A percentile compares a stretch with the other conserved stretches of the same genome.
These are phyloP conservation scores for Himantopus leucocephalus DNA, from an alignment of 2,113 vertebrate genomes.

Conservation along the genomic window DNA sequence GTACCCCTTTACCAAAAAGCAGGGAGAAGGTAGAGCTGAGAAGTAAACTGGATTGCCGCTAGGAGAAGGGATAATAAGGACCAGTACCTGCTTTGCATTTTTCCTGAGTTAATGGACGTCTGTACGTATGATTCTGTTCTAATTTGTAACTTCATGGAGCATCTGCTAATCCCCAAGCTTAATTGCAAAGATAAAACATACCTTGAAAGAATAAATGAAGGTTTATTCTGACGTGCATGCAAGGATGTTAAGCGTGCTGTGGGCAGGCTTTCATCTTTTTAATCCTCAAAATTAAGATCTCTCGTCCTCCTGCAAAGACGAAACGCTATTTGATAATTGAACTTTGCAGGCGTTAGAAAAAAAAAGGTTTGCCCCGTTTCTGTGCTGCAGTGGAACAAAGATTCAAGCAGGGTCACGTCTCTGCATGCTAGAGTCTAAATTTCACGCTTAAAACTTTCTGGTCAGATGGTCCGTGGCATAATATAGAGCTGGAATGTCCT, in stretches of 20 bases:
- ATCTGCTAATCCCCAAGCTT: background rate
- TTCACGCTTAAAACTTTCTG: background rate
- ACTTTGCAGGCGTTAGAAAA: background rate
- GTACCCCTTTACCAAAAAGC: background rate
- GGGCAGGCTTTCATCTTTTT: background rate
- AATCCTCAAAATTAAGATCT: background rate
- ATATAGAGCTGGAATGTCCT: conserved; percentile 12
- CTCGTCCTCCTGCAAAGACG: background rate
- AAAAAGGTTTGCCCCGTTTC: background rate
- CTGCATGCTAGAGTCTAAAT: background rate
- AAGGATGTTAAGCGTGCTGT: background rate
- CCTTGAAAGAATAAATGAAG: background rate
- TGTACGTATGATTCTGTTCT: background rate
- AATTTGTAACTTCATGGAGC: background rate
- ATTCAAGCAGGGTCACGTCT: background rate
- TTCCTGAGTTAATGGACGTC: background rate
- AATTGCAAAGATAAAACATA: background rate
- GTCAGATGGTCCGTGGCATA: background rate
- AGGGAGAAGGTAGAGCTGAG: background rate
- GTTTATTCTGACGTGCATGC: background rate
- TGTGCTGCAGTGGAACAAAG: background rate
- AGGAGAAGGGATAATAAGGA: background rate
- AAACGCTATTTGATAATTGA: background rate
- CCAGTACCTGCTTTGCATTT: background rate
- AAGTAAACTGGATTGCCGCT: background rate